A percentile compares a stretch with the other conserved stretches of the same genome.
These are phyloP conservation scores for Ciconia stormi DNA, from an alignment of 2,113 vertebrate genomes.

Conservation along the genomic window DNA sequence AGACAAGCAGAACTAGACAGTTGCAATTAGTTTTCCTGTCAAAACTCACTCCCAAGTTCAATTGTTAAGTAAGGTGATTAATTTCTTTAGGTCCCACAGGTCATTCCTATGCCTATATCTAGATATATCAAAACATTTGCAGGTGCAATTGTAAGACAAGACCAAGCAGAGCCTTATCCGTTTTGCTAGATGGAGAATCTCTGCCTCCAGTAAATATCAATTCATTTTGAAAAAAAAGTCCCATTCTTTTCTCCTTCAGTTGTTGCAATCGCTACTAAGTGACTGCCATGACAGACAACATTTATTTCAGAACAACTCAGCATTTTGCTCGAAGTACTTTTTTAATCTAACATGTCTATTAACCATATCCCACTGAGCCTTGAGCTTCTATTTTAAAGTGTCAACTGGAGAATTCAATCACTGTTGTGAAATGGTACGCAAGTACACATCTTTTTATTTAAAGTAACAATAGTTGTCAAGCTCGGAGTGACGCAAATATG, in stretches of 20 bases:
- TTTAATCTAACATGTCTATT: background rate
- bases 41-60: background rate
- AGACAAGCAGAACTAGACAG: background rate
- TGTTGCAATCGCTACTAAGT: background rate
- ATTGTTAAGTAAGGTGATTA: background rate
- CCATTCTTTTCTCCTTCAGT: background rate
- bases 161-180: background rate
- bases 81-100: background rate
- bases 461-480: background rate
- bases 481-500: accelerated
- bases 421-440: background rate
- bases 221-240: background rate
- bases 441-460: background rate
- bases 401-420: accelerated
- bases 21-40: background rate
- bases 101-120: background rate
- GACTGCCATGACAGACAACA: background rate
- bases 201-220: background rate
- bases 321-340: background rate
- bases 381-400: background rate
- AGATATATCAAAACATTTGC: background rate
- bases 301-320: background rate
- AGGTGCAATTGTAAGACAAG: background rate
- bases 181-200: background rate
- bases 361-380: background rate